These are phyloP conservation scores for Sterrhoptilus dennistouni DNA, from an alignment of 2,113 vertebrate species.

Conservation along the genomic window DNA sequence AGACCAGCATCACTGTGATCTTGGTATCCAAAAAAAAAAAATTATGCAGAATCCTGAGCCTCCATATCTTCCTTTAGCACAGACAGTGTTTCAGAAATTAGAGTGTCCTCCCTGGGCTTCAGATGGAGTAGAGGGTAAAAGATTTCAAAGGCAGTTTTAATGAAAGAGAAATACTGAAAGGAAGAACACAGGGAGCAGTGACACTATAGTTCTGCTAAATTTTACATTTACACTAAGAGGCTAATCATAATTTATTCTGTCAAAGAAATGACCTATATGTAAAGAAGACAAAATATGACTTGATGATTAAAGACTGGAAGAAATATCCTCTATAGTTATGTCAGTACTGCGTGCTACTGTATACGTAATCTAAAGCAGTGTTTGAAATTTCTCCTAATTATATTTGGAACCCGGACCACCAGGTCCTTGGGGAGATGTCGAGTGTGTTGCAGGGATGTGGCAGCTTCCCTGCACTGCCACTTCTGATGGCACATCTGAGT, in stretches of 20 bases:
- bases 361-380: constrained; percentile 27
- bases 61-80: constrained; percentile 32
- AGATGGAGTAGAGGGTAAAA: constrained; percentile 58
- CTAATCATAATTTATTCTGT: constrained; percentile 69
- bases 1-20: not conserved
- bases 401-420: constrained; percentile 26
- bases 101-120: constrained; percentile 63
- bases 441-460: not conserved
- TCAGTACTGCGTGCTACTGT: not conserved
- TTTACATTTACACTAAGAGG: constrained; percentile 73
- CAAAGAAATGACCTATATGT: constrained; percentile 70
- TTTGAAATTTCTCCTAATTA: constrained; percentile 70
- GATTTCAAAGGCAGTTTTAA: constrained; percentile 72
- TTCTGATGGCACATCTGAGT: not conserved
- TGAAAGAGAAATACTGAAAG: constrained; percentile 68
- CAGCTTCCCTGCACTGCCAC: not conserved
- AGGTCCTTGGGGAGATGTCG: not conserved
- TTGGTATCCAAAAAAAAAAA: not conserved
- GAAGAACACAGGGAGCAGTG: constrained; percentile 59
- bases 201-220: constrained; percentile 62
- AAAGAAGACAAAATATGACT: constrained; percentile 65
- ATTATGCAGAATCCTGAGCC: not conserved
- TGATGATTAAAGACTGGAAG: constrained; percentile 66
- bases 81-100: constrained; percentile 61
- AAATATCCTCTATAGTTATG: constrained; percentile 28